These are phyloP conservation scores for Lathronympha strigana DNA, from an alignment of 2,888 invertebrate species.

Conservation along the genomic window DNA sequence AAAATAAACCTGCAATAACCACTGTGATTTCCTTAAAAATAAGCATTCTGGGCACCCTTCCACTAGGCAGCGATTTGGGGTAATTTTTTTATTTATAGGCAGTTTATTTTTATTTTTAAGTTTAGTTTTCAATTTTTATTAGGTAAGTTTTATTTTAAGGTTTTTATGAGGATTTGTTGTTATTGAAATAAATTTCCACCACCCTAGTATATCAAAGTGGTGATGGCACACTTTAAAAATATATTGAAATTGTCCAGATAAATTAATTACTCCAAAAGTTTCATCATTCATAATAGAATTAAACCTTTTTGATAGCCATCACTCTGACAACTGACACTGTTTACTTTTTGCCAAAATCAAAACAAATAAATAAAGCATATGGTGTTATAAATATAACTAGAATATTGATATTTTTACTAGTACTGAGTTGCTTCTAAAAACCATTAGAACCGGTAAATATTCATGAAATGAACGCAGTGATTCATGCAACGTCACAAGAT, in stretches of 20 bases:
- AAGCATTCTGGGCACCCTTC: too few species aligned
- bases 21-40: too few species aligned
- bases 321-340: slow-evolving; percentile 4
- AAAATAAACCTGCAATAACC: too few species aligned
- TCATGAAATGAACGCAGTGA: slow-evolving; percentile 9
- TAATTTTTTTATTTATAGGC: too few species aligned
- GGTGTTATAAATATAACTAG: not conserved
- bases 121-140: too few species aligned
- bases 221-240: not conserved
- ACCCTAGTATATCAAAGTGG: not conserved
- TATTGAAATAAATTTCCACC: not conserved
- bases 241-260: not conserved
- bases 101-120: too few species aligned
- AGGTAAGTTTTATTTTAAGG: too few species aligned
- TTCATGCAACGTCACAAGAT: slow-evolving; percentile 47
- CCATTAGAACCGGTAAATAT: not conserved
- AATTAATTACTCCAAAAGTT: not conserved
- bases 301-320: slow-evolving; percentile 2
- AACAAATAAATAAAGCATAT: not conserved
- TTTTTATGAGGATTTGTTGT: too few species aligned
- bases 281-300: not conserved
- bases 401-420: not conserved
- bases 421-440: not conserved
- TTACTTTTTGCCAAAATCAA: slow-evolving; percentile 10
- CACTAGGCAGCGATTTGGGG: too few species aligned